Evolutionary conservation across 2,113 vertebrate species (phyloP).

Genomic region (Salminus brasiliensis): DNA sequence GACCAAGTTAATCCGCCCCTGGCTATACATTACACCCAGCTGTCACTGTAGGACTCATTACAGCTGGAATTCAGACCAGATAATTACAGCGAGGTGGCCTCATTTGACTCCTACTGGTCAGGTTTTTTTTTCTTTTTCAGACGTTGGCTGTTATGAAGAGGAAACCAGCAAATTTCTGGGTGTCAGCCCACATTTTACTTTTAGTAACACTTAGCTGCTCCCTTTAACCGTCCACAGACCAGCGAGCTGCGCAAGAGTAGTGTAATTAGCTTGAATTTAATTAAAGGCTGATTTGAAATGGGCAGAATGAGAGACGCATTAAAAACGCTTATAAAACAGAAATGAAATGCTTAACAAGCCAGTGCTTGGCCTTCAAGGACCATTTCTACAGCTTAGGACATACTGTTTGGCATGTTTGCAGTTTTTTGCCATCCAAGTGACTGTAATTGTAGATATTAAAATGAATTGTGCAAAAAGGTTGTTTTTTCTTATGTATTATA

Average conservation of each 20-base stretch:
- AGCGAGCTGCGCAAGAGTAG: constrained; percentile 63
- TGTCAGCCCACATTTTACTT: constrained; percentile 69
- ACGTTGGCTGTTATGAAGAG: constrained; percentile 26
- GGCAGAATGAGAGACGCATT: constrained; percentile 70
- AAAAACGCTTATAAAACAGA: constrained; percentile 72
- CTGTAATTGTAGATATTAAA: constrained; percentile 46
- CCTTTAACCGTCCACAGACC: constrained; percentile 54
- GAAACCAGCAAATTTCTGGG: constrained; percentile 57
- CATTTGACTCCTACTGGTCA: constrained; percentile 16
- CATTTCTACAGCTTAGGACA: constrained; percentile 49
- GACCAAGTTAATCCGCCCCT: too few relatives aligned
- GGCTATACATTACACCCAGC: constrained; percentile 2
- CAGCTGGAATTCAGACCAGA: not conserved
- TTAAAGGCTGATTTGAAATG: constrained; percentile 68
- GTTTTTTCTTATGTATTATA: not conserved
- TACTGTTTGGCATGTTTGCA: constrained; percentile 44
- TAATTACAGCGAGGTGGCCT: constrained; percentile 36
- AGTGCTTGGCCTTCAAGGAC: constrained; percentile 58
- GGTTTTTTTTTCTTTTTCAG: constrained; percentile 18
- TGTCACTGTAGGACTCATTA: constrained; percentile 10
- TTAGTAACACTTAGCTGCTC: constrained; percentile 58
- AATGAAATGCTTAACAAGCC: constrained; percentile 74
- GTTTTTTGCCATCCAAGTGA: constrained; percentile 44
- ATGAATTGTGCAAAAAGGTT: constrained; percentile 38
- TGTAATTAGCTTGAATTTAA: constrained; percentile 74